Percentiles rank a stretch among this genome's conserved stretches.
phyloP scores from a whole-genome alignment of 2,113 vertebrate species.

The Tupaia tana region DNA sequence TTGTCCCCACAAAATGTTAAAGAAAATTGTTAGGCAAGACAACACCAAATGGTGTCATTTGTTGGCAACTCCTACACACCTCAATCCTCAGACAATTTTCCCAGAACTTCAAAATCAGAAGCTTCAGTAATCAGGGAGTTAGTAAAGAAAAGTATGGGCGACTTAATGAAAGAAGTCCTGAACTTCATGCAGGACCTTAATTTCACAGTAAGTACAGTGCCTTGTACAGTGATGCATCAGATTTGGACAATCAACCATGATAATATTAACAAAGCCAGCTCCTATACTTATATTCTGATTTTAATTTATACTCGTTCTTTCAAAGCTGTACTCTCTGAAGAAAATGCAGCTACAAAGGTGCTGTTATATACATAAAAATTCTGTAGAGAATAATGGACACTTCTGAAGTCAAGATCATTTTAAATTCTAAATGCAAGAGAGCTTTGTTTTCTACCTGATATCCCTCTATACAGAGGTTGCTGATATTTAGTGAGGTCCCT shows the following conservation, averaged over 20 bases:
- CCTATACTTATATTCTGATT: slow-evolving; percentile 2
- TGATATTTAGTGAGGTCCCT: slow-evolving; percentile 37
- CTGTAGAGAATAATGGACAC: not conserved
- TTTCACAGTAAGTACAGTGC: not conserved
- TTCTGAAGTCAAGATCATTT: slow-evolving; percentile 49
- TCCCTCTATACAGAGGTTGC: not conserved
- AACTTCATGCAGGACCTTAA: slow-evolving; percentile 1
- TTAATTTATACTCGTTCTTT: slow-evolving; percentile 32
- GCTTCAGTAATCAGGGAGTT: not conserved
- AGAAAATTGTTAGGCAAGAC: not conserved
- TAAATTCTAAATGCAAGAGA: slow-evolving; percentile 37
- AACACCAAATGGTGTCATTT: slow-evolving; percentile 38
- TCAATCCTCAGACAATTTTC: slow-evolving; percentile 69
- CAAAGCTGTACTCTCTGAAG: not conserved
- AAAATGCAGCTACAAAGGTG: not conserved
- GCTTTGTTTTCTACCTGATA: slow-evolving; percentile 36
- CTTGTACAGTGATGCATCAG: not conserved
- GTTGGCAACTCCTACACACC: not conserved
- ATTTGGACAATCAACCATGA: slow-evolving; percentile 4
- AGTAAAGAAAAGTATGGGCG: not conserved
- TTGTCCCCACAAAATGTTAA: slow-evolving; percentile 69
- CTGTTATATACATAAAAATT: not conserved
- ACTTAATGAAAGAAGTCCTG: slow-evolving; percentile 36
- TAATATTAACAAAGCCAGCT: slow-evolving; percentile 19
- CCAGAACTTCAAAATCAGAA: slow-evolving; percentile 34